These are phyloP conservation scores for Phrynosoma platyrhinos DNA, from an alignment of 2,113 vertebrate genomes.

Conservation along the genomic window DNA sequence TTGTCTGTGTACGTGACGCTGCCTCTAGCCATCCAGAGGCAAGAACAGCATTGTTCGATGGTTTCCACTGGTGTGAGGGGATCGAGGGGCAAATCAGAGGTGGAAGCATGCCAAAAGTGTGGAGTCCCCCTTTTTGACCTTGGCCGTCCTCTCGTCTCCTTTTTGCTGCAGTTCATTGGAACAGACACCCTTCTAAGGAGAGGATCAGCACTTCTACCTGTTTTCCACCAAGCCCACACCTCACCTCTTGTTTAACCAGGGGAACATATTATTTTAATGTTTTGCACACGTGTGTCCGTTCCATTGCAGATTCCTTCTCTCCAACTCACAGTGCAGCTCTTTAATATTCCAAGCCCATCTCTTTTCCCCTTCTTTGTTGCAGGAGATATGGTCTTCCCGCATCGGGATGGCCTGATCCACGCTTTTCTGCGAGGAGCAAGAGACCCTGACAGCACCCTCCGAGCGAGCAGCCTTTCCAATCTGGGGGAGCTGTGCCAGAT, in stretches of 20 bases:
- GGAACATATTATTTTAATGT: too few relatives aligned
- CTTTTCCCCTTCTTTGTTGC: not conserved
- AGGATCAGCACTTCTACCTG: not conserved
- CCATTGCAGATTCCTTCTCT: too few relatives aligned
- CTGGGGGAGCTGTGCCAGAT: slow-evolving; percentile 92
- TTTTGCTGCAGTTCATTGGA: too few relatives aligned
- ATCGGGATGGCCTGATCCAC: slow-evolving; percentile 83
- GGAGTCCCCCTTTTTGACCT: not conserved
- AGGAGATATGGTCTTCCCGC: slow-evolving; percentile 90
- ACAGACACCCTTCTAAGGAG: too few relatives aligned
- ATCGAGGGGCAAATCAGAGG: too few relatives aligned
- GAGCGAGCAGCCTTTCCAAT: slow-evolving; percentile 95
- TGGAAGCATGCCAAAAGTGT: not conserved
- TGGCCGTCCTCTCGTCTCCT: too few relatives aligned
- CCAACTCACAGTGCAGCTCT: not conserved
- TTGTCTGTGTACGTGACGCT: not conserved
- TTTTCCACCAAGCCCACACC: not conserved
- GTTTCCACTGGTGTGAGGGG: too few relatives aligned
- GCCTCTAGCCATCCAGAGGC: not conserved
- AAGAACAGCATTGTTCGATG: not conserved
- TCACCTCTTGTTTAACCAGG: not conserved
- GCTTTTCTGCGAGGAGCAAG: slow-evolving; percentile 85
- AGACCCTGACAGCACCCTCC: slow-evolving; percentile 79
- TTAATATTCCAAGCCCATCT: not conserved
- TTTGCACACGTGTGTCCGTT: too few relatives aligned